Conservation (phyloP, 2,797 vertebrate genomes). For the Squalus acanthias region DNA sequence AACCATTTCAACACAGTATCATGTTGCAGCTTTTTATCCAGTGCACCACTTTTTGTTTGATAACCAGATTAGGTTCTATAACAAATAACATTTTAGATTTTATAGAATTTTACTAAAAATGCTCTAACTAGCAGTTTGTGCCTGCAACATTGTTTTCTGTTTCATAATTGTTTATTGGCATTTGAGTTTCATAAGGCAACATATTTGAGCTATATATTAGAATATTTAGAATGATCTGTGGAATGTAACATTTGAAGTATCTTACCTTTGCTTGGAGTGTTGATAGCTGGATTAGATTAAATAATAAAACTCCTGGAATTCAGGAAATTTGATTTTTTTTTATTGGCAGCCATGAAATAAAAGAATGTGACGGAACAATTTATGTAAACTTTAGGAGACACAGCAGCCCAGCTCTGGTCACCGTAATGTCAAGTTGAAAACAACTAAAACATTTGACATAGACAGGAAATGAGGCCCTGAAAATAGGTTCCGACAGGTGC, state of each 20-base stretch:
- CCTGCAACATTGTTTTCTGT: not conserved
- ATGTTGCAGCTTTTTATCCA: not conserved
- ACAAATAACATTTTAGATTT: not conserved
- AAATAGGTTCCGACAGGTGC: constrained; percentile 7
- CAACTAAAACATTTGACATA: not conserved
- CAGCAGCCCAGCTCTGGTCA: not conserved
- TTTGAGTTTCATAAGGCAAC: not conserved
- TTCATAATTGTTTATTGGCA: not conserved
- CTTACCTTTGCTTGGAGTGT: not conserved
- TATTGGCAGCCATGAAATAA: not conserved
- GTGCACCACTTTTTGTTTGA: not conserved
- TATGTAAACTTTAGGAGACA: not conserved
- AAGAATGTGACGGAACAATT: constrained; percentile 2
- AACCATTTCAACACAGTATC: not conserved
- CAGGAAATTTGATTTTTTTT: not conserved
- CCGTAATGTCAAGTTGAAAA: not conserved
- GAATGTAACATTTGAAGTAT: not conserved
- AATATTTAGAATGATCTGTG: not conserved
- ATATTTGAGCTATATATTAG: not conserved
- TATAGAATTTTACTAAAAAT: not conserved
- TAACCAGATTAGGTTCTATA: not conserved
- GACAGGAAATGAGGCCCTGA: constrained; percentile 7
- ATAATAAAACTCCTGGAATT: not conserved
- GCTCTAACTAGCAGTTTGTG: not conserved
- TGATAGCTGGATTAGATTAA: not conserved